Conservation (phyloP, 2,797 vertebrate genomes). For the Lutjanus campechanus region DNA sequence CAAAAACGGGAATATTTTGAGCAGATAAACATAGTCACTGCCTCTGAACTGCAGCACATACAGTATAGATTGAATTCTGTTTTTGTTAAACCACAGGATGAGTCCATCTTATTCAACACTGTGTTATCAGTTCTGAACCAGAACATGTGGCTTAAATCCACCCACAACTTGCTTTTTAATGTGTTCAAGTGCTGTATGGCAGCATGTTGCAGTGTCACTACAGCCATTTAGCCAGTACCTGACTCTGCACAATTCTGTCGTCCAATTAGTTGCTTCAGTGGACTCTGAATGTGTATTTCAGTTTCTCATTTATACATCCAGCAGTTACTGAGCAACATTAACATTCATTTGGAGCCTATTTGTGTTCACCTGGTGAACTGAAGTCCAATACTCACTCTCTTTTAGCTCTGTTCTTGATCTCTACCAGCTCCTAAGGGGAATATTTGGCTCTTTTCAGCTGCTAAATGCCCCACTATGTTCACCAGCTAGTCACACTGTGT, state of each 20-base stretch:
- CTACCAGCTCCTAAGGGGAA: too few species aligned
- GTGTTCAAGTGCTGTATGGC: too few species aligned
- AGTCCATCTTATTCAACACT: neutral
- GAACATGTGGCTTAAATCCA: neutral
- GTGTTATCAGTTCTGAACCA: neutral
- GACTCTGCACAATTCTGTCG: neutral
- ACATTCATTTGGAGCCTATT: too few species aligned
- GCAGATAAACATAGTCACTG: too few species aligned
- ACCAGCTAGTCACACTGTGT: neutral
- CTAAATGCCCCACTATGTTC: neutral
- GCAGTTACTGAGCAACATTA: neutral
- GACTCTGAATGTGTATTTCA: neutral
- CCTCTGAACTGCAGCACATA: neutral
- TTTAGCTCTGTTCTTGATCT: too few species aligned
- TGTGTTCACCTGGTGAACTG: too few species aligned
- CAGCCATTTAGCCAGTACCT: neutral
- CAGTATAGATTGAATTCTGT: neutral
- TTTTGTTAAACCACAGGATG: constrained; percentile 5
- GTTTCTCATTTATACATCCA: neutral
- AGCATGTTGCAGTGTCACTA: neutral
- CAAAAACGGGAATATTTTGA: too few species aligned
- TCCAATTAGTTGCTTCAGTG: neutral
- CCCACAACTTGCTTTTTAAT: too few species aligned
- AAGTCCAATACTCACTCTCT: too few species aligned
- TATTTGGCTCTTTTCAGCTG: neutral